Evolutionary conservation across 2,888 invertebrate species (phyloP), one percentile per base, ranked within the genome.

Genomic region (Cartodere bifasciata): DNA sequence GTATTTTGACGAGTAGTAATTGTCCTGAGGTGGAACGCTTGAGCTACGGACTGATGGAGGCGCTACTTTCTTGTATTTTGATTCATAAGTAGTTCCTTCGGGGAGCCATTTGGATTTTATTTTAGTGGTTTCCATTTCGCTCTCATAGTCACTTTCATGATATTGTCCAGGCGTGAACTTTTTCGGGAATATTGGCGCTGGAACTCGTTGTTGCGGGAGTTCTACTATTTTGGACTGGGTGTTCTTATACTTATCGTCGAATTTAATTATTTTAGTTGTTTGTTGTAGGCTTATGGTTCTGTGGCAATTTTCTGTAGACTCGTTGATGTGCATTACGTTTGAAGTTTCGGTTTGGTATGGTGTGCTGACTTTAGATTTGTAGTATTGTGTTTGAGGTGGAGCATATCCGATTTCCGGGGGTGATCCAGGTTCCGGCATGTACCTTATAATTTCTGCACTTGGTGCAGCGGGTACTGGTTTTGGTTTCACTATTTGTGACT

Each of bases 251-350:
- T 49, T 48, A 17, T 70, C 70, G 9, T 73, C 75, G 36, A 75
- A 76, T 45, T 75, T 74, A 17, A 79, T 75, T 1, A 76, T 67
- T 27, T 74, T 65, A 38, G 73, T 74, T 1, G 76, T 79, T 53
- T 78, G 76, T 41, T 78, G 72, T 41, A 78, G 65, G 37, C 73
- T 77, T 14, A 78, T 70, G 13, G 71, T 70, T 40, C 77, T 64
- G 42, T 72, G 66, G 15, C 69, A 69, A 17, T 65, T 71, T 46
- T 75, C 74, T 4, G 74, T 74, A 0, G 75, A 71, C 48, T 79
- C 79, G 39, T 75, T 70, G 63, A 77, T 75, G 44, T 74, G 69
- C 53, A 78, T 70, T n/a, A 70, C 67, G 44, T 77, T 77, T 31
- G 72, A 75, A 2, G 71, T 72, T 55, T 79, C 76, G 1, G 73